phyloP scores from a whole-genome alignment of 2,113 vertebrate species.

The Myrmecophaga tridactyla region DNA sequence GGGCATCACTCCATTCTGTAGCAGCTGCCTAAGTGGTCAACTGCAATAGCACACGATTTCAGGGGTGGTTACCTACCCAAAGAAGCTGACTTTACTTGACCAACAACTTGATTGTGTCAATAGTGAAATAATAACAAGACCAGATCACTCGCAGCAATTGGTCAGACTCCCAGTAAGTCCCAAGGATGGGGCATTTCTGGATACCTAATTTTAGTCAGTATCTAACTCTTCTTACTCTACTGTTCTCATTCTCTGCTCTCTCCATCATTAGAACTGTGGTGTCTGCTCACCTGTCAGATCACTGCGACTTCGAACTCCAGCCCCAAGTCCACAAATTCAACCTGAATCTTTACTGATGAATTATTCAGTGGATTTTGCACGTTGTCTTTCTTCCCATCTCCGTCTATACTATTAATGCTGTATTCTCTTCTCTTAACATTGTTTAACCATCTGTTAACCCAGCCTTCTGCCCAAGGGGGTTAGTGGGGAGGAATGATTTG shows the following conservation, averaged over 20 bases:
- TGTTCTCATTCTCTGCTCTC: background rate
- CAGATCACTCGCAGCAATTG: background rate
- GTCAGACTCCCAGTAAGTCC: background rate
- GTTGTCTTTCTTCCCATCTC: background rate
- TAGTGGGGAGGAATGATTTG: constrained; percentile 60
- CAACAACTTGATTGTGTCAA: background rate
- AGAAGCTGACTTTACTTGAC: background rate
- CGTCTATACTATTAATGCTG: background rate
- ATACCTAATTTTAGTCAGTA: background rate
- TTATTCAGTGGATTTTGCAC: constrained; percentile 34
- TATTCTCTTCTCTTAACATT: constrained; percentile 68
- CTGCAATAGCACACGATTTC: background rate
- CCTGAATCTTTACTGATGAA: background rate
- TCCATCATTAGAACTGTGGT: background rate
- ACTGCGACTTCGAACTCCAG: background rate
- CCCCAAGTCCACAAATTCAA: background rate
- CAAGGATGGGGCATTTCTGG: background rate
- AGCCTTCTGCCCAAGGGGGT: constrained; percentile 60
- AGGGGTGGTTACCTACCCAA: background rate
- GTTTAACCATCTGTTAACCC: constrained; percentile 77
- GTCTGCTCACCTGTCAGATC: background rate
- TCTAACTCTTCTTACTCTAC: background rate
- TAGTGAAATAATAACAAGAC: background rate
- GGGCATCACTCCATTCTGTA: background rate
- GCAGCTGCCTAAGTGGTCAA: background rate